Conservation (phyloP, 2,888 invertebrate species). For the Cecidostiba fungosa region DNA sequence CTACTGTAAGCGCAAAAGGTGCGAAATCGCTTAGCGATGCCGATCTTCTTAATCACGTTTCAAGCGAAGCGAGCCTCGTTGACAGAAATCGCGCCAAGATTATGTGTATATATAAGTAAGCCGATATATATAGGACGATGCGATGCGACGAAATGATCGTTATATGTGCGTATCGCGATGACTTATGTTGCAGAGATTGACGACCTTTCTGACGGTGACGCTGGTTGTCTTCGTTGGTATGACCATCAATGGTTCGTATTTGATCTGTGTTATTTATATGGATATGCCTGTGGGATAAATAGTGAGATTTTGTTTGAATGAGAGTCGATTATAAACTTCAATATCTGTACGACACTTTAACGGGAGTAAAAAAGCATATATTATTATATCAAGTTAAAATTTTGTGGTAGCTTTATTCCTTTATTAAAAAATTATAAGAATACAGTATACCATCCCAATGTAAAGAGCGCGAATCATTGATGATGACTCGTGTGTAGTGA, state of each 20-base stretch:
- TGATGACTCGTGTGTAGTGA: background rate
- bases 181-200: slow-evolving; percentile 88
- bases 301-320: too few species aligned
- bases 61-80: background rate
- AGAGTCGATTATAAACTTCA: too few species aligned
- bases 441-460: too few species aligned
- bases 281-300: too few species aligned
- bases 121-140: background rate
- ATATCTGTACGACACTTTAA: too few species aligned
- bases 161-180: background rate
- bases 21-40: slow-evolving; percentile 53
- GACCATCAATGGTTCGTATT: slow-evolving; percentile 92
- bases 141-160: too few species aligned
- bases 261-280: background rate
- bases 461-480: background rate
- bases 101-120: too few species aligned
- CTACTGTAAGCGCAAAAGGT: slow-evolving; percentile 57
- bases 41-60: slow-evolving; percentile 46
- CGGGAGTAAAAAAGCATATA: too few species aligned
- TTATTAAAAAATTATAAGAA: too few species aligned
- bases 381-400: too few species aligned
- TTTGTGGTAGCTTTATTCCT: too few species aligned
- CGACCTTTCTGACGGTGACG: slow-evolving; percentile 95
- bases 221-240: slow-evolving; percentile 96
- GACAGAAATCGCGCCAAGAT: slow-evolving; percentile 4